phyloP scores from a whole-genome alignment of 2,797 vertebrate genomes.

The Capromys pilorides region DNA sequence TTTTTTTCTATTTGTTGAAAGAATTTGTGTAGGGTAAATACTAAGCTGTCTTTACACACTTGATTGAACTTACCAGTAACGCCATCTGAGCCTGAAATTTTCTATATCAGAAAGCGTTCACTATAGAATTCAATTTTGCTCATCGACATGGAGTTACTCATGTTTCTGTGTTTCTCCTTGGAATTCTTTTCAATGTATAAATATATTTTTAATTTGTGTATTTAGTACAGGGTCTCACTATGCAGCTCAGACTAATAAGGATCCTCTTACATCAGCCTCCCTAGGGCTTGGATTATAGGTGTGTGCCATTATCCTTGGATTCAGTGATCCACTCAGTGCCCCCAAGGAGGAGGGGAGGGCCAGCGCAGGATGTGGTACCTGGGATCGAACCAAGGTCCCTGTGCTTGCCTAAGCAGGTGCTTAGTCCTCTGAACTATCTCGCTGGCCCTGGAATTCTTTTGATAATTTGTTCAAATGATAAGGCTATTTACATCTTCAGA shows the following conservation, averaged over 20 bases:
- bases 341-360: too few relatives aligned
- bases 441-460: neutral
- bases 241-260: too few relatives aligned
- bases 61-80: neutral
- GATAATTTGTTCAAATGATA: neutral
- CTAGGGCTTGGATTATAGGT: too few relatives aligned
- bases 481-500: neutral
- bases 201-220: too few relatives aligned
- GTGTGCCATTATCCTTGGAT: too few relatives aligned
- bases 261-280: too few relatives aligned
- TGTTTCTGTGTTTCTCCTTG: neutral
- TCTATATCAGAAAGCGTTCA: neutral
- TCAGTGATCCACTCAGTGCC: too few relatives aligned
- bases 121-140: neutral
- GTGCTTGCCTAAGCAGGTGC: too few relatives aligned
- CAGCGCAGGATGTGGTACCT: too few relatives aligned
- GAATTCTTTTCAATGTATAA: neutral
- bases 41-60: neutral
- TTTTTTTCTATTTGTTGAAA: neutral
- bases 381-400: too few relatives aligned
- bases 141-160: neutral
- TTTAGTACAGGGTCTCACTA: too few relatives aligned
- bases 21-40: neutral
- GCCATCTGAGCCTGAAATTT: neutral
- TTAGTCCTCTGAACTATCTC: too few relatives aligned